Conservation (phyloP, 2,113 vertebrate genomes). For the Anas platyrhynchos region DNA sequence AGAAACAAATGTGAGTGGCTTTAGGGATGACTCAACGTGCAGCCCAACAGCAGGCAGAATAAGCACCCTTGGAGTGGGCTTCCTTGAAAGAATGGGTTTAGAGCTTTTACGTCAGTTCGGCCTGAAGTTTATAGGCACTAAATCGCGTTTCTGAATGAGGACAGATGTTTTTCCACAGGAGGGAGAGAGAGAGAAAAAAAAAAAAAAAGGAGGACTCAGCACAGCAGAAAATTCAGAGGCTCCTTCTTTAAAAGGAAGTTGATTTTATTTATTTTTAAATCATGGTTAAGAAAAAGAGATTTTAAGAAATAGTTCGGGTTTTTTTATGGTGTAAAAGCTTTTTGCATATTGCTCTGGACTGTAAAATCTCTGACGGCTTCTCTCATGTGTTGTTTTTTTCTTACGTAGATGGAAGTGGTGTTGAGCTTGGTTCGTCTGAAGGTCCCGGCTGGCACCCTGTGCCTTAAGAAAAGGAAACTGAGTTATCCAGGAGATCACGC, state of each 20-base stretch:
- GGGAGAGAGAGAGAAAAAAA: not conserved
- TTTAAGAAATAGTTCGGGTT: not conserved
- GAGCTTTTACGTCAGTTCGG: not conserved
- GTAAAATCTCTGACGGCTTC: not conserved
- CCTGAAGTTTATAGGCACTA: slow-evolving; percentile 3
- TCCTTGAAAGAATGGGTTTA: not conserved
- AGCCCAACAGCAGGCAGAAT: not conserved
- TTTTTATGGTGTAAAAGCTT: not conserved
- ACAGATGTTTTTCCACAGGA: not conserved
- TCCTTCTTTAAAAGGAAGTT: not conserved
- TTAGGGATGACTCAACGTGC: not conserved
- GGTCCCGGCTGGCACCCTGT: not conserved
- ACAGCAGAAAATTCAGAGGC: not conserved
- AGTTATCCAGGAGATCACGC: not conserved
- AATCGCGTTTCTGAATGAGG: not conserved
- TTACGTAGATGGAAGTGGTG: not conserved
- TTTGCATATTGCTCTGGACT: not conserved
- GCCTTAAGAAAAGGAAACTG: slow-evolving; percentile 8
- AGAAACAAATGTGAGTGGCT: not conserved
- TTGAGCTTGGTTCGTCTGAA: not conserved
- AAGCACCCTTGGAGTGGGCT: not conserved
- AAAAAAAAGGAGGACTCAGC: not conserved
- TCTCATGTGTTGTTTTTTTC: not conserved
- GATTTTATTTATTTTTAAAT: not conserved
- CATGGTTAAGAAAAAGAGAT: not conserved